Evolutionary conservation across 2,797 vertebrate genomes (phyloP).

Genomic region (Tadarida brasiliensis): DNA sequence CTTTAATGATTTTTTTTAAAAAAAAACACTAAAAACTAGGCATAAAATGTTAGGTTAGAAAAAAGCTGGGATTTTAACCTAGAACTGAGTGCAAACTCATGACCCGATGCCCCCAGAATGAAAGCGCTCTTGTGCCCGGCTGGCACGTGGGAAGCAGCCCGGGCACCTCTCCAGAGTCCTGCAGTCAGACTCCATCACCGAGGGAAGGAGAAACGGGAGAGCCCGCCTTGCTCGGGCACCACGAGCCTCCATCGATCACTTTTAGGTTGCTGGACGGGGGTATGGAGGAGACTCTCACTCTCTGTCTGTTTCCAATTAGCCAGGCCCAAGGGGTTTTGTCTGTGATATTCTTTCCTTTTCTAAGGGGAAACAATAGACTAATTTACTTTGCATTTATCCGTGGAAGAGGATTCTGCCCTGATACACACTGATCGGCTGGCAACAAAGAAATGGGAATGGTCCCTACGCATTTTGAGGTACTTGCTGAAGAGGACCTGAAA

Average conservation of each 20-base stretch:
- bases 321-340: background rate
- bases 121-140: background rate
- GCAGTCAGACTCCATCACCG: fast-evolving
- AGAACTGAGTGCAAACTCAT: background rate
- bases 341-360: background rate
- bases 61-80: background rate
- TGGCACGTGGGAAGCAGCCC: too few relatives aligned
- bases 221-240: background rate
- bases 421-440: background rate
- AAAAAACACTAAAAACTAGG: background rate
- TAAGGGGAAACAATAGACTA: background rate
- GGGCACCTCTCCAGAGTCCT: too few relatives aligned
- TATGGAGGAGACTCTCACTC: background rate
- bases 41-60: background rate
- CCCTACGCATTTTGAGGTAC: background rate
- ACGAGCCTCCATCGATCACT: background rate
- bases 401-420: background rate
- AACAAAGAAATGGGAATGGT: background rate
- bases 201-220: fast-evolving
- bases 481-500: constrained; percentile 40
- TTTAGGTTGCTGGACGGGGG: background rate
- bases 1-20: too few relatives aligned
- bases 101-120: background rate
- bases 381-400: background rate
- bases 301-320: background rate